Evolutionary conservation across 2,797 vertebrate genomes (phyloP).

Genomic region (Ptychadena robeensis): DNA sequence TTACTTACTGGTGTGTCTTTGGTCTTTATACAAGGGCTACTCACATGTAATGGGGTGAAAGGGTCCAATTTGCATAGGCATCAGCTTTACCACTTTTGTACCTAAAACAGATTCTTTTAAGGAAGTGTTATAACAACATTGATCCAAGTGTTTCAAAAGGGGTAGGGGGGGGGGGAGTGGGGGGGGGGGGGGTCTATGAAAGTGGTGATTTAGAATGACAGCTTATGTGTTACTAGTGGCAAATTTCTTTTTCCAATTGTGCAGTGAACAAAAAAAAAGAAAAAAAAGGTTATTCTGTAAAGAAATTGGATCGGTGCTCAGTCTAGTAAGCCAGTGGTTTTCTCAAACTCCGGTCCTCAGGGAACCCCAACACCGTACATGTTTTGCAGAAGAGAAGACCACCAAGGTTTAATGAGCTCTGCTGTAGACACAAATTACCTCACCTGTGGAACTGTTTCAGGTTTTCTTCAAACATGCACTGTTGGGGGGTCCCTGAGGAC

Average conservation of each 20-base stretch:
- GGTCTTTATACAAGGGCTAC: slow-evolving; percentile 95
- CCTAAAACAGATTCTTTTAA: slow-evolving; percentile 85
- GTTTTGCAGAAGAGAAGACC: too few species aligned
- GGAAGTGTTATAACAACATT: slow-evolving; percentile 79
- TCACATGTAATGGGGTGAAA: slow-evolving; percentile 99
- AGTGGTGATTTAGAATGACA: too few species aligned
- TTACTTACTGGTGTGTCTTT: too few species aligned
- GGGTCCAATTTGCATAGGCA: slow-evolving; percentile 89
- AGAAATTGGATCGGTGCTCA: slow-evolving; percentile 27
- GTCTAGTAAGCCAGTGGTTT: background rate
- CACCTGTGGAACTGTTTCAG: too few species aligned
- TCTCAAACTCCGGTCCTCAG: too few species aligned
- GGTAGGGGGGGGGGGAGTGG: slow-evolving; percentile 77
- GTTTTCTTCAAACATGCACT: too few species aligned
- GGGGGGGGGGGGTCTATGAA: background rate
- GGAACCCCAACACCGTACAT: too few species aligned
- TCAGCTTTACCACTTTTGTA: slow-evolving; percentile 97
- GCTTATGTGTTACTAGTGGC: background rate
- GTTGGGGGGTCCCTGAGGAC: too few species aligned
- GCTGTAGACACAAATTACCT: too few species aligned
- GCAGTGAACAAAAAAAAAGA: too few species aligned
- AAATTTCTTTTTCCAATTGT: background rate
- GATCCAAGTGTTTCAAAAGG: slow-evolving; percentile 69
- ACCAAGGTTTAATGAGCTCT: too few species aligned
- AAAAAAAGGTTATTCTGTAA: slow-evolving; percentile 11